phyloP scores from a whole-genome alignment of 2,797 vertebrate genomes.

The Eulemur rubriventer region DNA sequence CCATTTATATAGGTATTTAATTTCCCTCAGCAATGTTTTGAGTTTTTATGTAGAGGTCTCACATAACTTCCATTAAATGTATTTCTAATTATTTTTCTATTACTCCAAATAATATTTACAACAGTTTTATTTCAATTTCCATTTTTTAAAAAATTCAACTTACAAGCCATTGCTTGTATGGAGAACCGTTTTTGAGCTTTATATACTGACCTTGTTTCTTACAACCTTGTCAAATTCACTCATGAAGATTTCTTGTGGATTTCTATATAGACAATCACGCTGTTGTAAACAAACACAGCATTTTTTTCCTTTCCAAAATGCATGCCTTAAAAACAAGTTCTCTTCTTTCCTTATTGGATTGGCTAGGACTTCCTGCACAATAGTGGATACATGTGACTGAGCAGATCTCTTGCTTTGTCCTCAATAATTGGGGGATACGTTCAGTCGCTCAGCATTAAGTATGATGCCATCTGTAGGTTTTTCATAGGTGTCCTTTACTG shows the following conservation, averaged over 20 bases:
- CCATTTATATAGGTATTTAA: not conserved
- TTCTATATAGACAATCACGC: not conserved
- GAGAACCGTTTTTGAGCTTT: not conserved
- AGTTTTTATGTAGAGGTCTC: not conserved
- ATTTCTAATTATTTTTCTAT: not conserved
- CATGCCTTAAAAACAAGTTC: not conserved
- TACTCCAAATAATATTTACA: not conserved
- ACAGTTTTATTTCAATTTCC: not conserved
- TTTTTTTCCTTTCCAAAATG: not conserved
- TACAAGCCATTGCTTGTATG: not conserved
- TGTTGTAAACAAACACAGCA: not conserved
- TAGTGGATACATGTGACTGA: not conserved
- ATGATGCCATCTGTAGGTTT: not conserved
- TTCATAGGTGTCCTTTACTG: not conserved
- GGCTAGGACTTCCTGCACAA: too few species aligned
- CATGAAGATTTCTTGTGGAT: not conserved
- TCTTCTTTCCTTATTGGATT: too few species aligned
- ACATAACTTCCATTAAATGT: not conserved
- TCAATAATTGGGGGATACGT: fast-evolving
- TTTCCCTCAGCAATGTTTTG: not conserved
- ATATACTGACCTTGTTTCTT: not conserved
- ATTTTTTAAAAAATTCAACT: not conserved
- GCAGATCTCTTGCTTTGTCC: not conserved
- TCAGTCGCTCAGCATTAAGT: not conserved
- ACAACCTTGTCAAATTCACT: not conserved